phyloP scores from a whole-genome alignment of 2,797 vertebrate species.

The Etheostoma nigrum region DNA sequence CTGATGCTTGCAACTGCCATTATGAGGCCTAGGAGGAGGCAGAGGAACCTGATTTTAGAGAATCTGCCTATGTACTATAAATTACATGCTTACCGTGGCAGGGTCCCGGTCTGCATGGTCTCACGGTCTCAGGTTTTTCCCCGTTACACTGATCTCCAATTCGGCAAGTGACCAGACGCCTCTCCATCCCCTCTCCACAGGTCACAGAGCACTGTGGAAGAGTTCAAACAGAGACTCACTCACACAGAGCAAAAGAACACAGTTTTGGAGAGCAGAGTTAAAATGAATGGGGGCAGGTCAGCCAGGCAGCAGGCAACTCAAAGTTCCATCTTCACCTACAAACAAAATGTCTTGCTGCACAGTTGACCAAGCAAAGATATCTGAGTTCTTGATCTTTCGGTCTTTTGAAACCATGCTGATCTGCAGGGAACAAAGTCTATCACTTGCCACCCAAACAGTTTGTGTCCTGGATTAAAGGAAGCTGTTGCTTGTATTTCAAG shows the following conservation, averaged over 20 bases:
- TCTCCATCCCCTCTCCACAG: slow-evolving; percentile 92
- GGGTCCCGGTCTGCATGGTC: slow-evolving; percentile 86
- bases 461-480: neutral
- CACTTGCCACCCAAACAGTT: neutral
- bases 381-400: neutral
- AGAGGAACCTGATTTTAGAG: too few species aligned
- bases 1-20: too few species aligned
- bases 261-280: neutral
- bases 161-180: slow-evolving; percentile 89
- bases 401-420: neutral
- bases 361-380: neutral
- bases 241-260: neutral
- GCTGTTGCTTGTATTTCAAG: neutral
- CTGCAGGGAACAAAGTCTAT: slow-evolving; percentile 5
- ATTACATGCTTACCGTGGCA: slow-evolving; percentile 87
- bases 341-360: neutral
- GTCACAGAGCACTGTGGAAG: slow-evolving; percentile 91
- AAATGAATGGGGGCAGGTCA: neutral
- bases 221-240: slow-evolving; percentile 33
- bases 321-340: neutral
- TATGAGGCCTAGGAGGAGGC: too few species aligned
- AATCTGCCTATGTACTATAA: too few species aligned
- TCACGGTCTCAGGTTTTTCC: slow-evolving; percentile 87
- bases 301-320: neutral
- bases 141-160: slow-evolving; percentile 89